Evolutionary conservation across 2,797 vertebrate species (phyloP), one percentile per base, ranked within the genome.

Genomic region (Synanceia verrucosa): DNA sequence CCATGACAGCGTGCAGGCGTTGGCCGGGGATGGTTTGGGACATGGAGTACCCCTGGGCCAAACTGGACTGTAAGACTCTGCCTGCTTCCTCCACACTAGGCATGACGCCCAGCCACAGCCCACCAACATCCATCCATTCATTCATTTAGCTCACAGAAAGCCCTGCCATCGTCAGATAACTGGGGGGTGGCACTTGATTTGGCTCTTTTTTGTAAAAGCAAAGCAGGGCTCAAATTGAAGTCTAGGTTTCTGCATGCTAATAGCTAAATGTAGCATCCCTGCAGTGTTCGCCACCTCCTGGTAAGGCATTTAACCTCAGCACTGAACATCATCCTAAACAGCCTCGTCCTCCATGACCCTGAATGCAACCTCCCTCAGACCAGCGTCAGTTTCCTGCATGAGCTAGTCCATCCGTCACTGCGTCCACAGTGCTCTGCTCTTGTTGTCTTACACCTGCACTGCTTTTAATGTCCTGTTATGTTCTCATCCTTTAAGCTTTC

Each of bases 21-120:
- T 93, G 93, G 90, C 86, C 89, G 70, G 89, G 91, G 86, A 93
- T 92, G 91, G 84, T 78, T 92, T 93, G 91, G 89, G 90, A 93
- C 89, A 78, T 89, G 78, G 86, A 78, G 53, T 90, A 82, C 91
- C 87, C 92, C 87, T 92, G 93, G 93, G 83, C 91, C 88, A 87
- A 87, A 86, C 70, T 77, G 86, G 92, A 92, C 87, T 89, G 88
- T 93, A 92, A 92, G 90, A 79, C 61, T 86, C 78, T 90, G 91
- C 90, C 88, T 88, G 86, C 84, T 84, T 87, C 86, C 78, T 90
- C 78, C 84, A 65, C 73, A 71, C 79, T 91, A 89, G 86, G 91
- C 88, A 90, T 89, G 88, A 53, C 0, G 65, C 83, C 91, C 91
- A 73, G 41, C 81, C 78, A 44, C 75, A 44, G 66, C 69, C 76